Conservation (phyloP, 2,888 invertebrate species). For the Agrochola litura region DNA sequence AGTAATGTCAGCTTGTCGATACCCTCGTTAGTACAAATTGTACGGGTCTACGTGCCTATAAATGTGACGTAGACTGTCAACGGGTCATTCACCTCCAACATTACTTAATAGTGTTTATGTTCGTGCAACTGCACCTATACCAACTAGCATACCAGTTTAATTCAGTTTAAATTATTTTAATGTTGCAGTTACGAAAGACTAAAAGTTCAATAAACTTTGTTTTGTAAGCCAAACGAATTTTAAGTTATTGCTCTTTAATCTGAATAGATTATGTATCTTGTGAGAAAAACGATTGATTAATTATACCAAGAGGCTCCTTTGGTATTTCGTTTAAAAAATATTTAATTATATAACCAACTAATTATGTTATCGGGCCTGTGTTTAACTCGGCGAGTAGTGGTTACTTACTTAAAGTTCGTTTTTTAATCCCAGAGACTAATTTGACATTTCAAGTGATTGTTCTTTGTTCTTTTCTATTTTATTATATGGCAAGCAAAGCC, state of each 20-base stretch:
- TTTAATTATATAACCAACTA: conserved; percentile 2
- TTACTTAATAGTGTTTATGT: conserved; percentile 68
- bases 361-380: background rate
- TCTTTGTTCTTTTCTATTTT: too few relatives aligned
- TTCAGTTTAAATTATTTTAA: conserved; percentile 66
- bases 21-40: conserved; percentile 48
- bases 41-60: conserved; percentile 37
- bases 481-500: too few relatives aligned
- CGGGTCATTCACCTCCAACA: conserved; percentile 67
- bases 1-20: conserved; percentile 61
- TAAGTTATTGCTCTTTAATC: conserved; percentile 50
- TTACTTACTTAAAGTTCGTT: background rate
- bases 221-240: conserved; percentile 60
- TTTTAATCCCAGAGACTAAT: too few relatives aligned
- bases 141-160: conserved; percentile 65
- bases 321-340: conserved; percentile 10
- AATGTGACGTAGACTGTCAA: conserved; percentile 65
- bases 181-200: conserved; percentile 64
- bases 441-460: too few relatives aligned
- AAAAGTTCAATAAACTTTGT: conserved; percentile 66
- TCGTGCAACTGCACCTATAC: conserved; percentile 69
- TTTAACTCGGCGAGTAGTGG: background rate
- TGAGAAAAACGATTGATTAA: conserved; percentile 37
- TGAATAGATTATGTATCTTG: conserved; percentile 37
- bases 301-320: conserved; percentile 3